A percentile compares a stretch with the other conserved stretches of the same genome.
These are phyloP conservation scores for Ceryle rudis DNA, from an alignment of 2,797 vertebrate species.

Conservation along the genomic window DNA sequence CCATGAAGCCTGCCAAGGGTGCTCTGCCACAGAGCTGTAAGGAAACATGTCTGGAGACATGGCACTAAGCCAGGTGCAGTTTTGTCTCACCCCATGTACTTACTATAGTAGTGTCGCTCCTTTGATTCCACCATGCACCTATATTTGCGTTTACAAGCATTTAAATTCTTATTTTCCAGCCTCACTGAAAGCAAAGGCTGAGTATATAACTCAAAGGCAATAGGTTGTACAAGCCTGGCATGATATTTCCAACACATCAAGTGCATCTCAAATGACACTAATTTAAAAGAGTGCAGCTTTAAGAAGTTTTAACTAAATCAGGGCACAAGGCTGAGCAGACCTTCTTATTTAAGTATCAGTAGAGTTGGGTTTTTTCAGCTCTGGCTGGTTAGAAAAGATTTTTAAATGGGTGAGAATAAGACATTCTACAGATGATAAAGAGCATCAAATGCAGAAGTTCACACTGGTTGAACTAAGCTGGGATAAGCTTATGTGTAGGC, in stretches of 20 bases:
- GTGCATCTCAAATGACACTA: not conserved
- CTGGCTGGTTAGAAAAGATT: not conserved
- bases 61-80: not conserved
- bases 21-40: not conserved
- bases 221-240: not conserved
- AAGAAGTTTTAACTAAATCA: not conserved
- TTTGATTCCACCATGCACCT: not conserved
- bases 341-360: not conserved
- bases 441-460: slow-evolving; percentile 11
- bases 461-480: not conserved
- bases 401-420: not conserved
- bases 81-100: not conserved
- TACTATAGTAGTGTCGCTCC: not conserved
- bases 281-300: not conserved
- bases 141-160: not conserved
- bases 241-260: fast-evolving
- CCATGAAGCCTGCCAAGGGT: fast-evolving
- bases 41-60: not conserved
- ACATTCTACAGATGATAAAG: not conserved
- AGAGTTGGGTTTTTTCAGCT: not conserved
- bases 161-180: not conserved
- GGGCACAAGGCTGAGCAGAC: not conserved
- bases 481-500: not conserved
- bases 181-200: not conserved
- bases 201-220: not conserved